These are phyloP conservation scores for Callionymus lyra DNA, from an alignment of 2,113 vertebrate species.

Conservation along the genomic window DNA sequence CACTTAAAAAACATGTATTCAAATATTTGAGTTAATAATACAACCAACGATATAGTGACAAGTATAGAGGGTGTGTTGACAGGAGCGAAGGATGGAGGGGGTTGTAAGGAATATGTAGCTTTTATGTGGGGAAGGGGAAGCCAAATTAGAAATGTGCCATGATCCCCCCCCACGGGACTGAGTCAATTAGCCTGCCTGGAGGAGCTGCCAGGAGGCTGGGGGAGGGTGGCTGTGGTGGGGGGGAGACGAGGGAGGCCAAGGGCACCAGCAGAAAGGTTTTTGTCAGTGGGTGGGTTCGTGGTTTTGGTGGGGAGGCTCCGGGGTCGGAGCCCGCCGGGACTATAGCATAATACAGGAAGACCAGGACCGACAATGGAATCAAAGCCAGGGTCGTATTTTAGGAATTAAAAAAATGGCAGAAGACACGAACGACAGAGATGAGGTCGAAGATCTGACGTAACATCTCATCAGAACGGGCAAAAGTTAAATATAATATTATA, in stretches of 20 bases:
- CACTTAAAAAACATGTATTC: too few species aligned
- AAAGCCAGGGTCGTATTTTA: too few species aligned
- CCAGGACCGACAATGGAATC: too few species aligned
- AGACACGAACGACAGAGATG: too few species aligned
- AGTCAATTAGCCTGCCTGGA: slow-evolving; percentile 62
- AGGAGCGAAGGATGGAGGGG: slow-evolving; percentile 17
- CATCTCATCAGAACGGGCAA: too few species aligned
- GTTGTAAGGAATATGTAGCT: slow-evolving; percentile 25
- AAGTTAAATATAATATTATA: too few species aligned
- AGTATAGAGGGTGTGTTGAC: not conserved
- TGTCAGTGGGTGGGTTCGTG: not conserved
- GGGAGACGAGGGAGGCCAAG: slow-evolving; percentile 33
- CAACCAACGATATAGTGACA: not conserved
- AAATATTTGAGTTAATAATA: too few species aligned
- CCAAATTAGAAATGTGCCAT: slow-evolving; percentile 60
- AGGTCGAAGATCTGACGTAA: too few species aligned
- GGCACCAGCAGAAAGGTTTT: slow-evolving; percentile 11
- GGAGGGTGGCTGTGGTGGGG: slow-evolving; percentile 17
- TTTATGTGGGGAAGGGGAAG: slow-evolving; percentile 53
- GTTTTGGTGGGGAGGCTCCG: too few species aligned
- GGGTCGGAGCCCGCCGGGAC: too few species aligned
- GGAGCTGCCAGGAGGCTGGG: slow-evolving; percentile 46
- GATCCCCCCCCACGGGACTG: slow-evolving; percentile 55
- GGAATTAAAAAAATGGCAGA: too few species aligned
- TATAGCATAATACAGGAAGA: too few species aligned